These are phyloP conservation scores for Creontiades dilutus DNA, from an alignment of 2,888 invertebrate genomes.

Conservation along the genomic window DNA sequence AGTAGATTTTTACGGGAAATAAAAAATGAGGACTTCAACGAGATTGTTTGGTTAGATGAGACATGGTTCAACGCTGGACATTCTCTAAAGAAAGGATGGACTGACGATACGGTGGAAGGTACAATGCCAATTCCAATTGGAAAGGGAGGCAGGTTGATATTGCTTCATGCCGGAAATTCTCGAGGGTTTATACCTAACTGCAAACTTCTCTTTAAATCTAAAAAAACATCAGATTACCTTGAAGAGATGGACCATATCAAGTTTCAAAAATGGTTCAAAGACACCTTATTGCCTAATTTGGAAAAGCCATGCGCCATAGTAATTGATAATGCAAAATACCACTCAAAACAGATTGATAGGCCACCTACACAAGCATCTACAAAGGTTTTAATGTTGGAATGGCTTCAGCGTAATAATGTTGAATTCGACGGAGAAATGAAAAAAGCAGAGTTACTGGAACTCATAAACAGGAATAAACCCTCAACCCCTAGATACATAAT, in stretches of 20 bases:
- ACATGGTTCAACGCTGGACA: conserved; percentile 58
- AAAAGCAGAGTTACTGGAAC: neutral
- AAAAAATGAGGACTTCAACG: neutral
- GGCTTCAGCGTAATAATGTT: neutral
- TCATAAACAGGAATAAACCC: neutral
- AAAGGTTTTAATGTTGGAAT: neutral
- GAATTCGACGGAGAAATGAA: neutral
- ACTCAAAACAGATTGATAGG: neutral
- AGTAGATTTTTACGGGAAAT: neutral
- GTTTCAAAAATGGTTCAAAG: neutral
- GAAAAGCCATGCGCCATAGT: neutral
- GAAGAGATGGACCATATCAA: neutral
- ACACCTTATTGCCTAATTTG: neutral
- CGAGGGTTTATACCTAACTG: conserved; percentile 21
- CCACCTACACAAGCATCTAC: neutral
- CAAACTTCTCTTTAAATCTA: neutral
- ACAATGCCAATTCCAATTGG: neutral
- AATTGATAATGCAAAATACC: neutral
- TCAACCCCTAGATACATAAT: neutral
- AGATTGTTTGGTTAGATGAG: conserved; percentile 49
- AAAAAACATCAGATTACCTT: neutral
- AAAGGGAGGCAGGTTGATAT: neutral
- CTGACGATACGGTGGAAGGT: neutral
- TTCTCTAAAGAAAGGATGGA: neutral
- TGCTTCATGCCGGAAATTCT: conserved; percentile 15